phyloP scores from a whole-genome alignment of 2,888 invertebrate species.

The Adineta ricciae region DNA sequence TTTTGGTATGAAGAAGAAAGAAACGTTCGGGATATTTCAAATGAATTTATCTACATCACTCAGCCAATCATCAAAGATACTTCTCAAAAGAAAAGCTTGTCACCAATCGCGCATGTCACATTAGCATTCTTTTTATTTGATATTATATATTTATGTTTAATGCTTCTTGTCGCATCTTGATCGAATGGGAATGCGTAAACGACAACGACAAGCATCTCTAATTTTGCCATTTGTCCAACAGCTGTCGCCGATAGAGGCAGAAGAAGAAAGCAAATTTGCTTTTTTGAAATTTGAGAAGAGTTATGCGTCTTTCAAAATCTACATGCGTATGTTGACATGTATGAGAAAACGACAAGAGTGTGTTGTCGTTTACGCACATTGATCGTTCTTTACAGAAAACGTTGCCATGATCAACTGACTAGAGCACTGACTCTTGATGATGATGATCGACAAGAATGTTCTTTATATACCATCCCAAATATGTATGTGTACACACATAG shows the following conservation, averaged over 20 bases:
- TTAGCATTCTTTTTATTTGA: background rate
- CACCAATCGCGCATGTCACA: constrained; percentile 13
- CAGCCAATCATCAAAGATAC: background rate
- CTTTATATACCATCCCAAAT: background rate
- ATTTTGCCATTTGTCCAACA: background rate
- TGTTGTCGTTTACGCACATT: background rate
- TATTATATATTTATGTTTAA: background rate
- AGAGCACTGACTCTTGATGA: background rate
- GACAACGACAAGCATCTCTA: constrained; percentile 5
- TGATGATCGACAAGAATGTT: background rate
- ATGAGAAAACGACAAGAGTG: background rate
- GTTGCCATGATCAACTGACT: background rate
- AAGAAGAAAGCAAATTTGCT: background rate
- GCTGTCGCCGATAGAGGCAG: background rate
- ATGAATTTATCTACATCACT: too few species aligned
- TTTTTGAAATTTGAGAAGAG: constrained; percentile 1
- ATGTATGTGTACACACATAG: background rate
- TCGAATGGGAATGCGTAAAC: background rate
- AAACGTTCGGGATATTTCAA: too few species aligned
- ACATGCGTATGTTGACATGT: background rate
- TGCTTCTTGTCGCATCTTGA: background rate
- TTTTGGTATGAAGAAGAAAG: too few species aligned
- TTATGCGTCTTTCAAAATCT: background rate
- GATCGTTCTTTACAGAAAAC: background rate
- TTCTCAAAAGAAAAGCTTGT: background rate